phyloP scores from a whole-genome alignment of 2,113 vertebrate species.

The Romanogobio albipinnatus region DNA sequence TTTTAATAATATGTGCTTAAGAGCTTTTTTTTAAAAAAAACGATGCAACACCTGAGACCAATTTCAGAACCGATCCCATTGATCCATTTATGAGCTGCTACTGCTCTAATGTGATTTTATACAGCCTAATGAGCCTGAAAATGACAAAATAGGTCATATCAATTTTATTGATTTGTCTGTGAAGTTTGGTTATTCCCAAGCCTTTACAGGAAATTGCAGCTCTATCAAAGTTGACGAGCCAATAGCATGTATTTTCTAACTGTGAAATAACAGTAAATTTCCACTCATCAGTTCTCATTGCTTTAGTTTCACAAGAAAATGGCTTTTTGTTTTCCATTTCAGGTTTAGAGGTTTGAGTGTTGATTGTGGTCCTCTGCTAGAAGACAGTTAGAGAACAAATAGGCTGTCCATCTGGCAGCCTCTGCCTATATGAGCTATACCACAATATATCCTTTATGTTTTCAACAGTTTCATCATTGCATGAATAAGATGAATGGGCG shows the following conservation, averaged over 20 bases:
- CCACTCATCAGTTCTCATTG: constrained; percentile 46
- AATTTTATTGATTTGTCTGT: constrained; percentile 51
- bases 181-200: constrained; percentile 44
- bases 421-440: constrained; percentile 41
- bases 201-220: constrained; percentile 44
- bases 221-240: constrained; percentile 48
- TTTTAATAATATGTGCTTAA: background rate
- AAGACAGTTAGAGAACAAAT: constrained; percentile 45
- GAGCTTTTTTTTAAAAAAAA: background rate
- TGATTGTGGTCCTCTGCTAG: constrained; percentile 25
- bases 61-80: background rate
- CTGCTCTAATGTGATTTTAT: constrained; percentile 49
- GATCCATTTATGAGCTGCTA: constrained; percentile 47
- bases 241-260: constrained; percentile 42
- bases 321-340: constrained; percentile 28
- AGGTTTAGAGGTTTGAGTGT: background rate
- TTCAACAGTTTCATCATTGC: constrained; percentile 67
- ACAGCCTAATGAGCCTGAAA: constrained; percentile 53
- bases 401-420: constrained; percentile 18
- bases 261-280: constrained; percentile 50
- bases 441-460: constrained; percentile 54
- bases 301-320: constrained; percentile 38
- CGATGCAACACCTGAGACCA: constrained; percentile 4
- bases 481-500: constrained; percentile 70
- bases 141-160: constrained; percentile 39